phyloP scores from a whole-genome alignment of 53 echinoderm and acorn worm genomes.

The Glandiceps talaboti region DNA sequence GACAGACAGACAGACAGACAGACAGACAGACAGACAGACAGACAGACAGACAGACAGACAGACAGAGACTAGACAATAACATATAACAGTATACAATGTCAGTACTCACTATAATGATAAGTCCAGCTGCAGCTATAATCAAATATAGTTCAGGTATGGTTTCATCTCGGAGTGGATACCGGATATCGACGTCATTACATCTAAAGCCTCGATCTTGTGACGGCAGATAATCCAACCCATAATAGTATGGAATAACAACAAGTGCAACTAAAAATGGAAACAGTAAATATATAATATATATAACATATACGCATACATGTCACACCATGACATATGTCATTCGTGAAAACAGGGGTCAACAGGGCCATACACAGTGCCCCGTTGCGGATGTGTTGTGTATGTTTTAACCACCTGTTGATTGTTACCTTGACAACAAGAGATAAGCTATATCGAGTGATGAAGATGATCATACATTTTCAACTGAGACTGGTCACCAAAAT shows the following conservation, averaged over 20 bases:
- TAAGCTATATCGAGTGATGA: no score
- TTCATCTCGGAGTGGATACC: conserved; percentile 58
- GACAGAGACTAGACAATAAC: no score
- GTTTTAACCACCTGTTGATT: neutral
- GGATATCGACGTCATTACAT: conserved; percentile 68
- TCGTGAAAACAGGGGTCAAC: neutral
- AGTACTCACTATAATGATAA: conserved; percentile 50
- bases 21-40: no score
- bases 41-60: no score
- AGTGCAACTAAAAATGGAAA: neutral
- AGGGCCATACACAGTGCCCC: neutral
- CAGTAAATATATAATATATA: no score
- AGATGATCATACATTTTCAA: no score
- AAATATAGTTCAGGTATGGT: conserved; percentile 39
- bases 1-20: no score
- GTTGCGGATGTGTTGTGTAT: neutral
- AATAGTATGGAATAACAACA: neutral
- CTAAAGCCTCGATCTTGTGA: conserved; percentile 46
- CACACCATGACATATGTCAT: no score
- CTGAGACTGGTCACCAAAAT: no score
- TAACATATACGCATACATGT: no score
- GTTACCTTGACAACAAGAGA: no score
- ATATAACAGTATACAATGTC: no score
- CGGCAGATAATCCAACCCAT: neutral
- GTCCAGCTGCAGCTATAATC: conserved; percentile 29